Evolutionary conservation across 2,888 invertebrate genomes (phyloP).

Genomic region (Lamellibrachia columna): DNA sequence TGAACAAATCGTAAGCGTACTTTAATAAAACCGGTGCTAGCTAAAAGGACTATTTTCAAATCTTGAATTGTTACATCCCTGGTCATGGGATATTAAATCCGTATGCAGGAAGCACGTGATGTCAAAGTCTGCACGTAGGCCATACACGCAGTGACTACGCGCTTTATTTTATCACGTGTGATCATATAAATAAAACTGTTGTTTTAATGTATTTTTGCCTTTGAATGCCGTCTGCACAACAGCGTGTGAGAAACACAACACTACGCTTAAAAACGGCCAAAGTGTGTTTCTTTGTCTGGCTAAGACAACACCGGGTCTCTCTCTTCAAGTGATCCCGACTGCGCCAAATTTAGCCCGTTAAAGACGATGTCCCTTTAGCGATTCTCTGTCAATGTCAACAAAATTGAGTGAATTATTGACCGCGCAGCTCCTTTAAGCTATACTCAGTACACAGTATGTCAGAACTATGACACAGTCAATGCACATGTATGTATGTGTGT

Average conservation of each 20-base stretch:
- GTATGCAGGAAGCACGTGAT: neutral
- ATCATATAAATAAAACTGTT: neutral
- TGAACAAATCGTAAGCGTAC: too few relatives aligned
- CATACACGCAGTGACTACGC: neutral
- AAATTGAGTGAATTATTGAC: neutral
- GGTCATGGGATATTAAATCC: too few relatives aligned
- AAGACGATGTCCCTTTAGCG: neutral
- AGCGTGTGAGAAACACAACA: neutral
- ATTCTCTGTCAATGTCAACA: neutral
- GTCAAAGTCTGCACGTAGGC: neutral
- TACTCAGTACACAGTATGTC: neutral
- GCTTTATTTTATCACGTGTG: neutral
- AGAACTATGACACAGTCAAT: too few relatives aligned
- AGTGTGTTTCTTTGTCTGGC: neutral
- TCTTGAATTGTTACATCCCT: too few relatives aligned
- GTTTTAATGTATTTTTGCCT: neutral
- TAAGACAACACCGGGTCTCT: neutral
- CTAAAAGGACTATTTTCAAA: too few relatives aligned
- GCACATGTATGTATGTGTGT: too few relatives aligned
- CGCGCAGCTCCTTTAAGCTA: neutral
- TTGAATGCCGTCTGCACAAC: neutral
- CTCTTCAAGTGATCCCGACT: neutral
- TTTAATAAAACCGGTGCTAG: too few relatives aligned
- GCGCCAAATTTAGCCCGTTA: constrained; percentile 3
- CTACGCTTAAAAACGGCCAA: neutral